Percentiles rank a stretch among this genome's conserved stretches.
phyloP scores from a whole-genome alignment of 2,113 vertebrate species.

The Cyprinodon variegatus region DNA sequence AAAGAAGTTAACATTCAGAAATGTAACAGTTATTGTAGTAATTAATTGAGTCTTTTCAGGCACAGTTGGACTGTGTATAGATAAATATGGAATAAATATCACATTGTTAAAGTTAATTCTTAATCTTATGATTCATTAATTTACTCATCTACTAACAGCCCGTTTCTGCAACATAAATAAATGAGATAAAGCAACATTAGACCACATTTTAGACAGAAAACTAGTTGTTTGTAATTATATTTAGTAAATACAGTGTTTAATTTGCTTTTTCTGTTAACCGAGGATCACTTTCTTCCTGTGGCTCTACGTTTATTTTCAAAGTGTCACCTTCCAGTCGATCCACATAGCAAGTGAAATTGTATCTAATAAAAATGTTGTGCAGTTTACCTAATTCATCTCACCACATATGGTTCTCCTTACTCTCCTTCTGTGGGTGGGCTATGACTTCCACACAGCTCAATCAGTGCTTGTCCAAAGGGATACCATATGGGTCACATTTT shows the following conservation, averaged over 20 bases:
- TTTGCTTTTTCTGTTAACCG: conserved; percentile 52
- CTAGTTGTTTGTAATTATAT: conserved; percentile 44
- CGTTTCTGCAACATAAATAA: not conserved
- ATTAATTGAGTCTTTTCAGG: not conserved
- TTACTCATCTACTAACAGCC: not conserved
- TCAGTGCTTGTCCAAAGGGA: conserved; percentile 71
- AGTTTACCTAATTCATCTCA: conserved; percentile 83
- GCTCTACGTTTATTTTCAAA: conserved; percentile 77
- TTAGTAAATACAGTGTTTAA: conserved; percentile 51
- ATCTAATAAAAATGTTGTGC: conserved; percentile 85
- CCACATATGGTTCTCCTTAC: conserved; percentile 81
- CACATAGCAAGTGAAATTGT: conserved; percentile 79
- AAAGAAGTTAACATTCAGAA: not conserved
- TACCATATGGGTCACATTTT: conserved; percentile 80
- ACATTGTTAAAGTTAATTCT: not conserved
- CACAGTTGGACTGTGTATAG: not conserved
- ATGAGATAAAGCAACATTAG: conserved; percentile 12
- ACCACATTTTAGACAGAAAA: conserved; percentile 17
- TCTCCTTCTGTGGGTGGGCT: conserved; percentile 80
- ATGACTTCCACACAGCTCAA: conserved; percentile 77
- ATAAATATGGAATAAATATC: not conserved
- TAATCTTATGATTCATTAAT: conserved; percentile 3
- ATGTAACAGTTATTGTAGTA: not conserved
- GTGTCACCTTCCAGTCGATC: conserved; percentile 81
- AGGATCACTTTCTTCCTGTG: conserved; percentile 52